Evolutionary conservation across 2,797 vertebrate genomes (phyloP), one percentile per base, ranked within the genome.

Genomic region (Oreonectes daqikongensis): DNA sequence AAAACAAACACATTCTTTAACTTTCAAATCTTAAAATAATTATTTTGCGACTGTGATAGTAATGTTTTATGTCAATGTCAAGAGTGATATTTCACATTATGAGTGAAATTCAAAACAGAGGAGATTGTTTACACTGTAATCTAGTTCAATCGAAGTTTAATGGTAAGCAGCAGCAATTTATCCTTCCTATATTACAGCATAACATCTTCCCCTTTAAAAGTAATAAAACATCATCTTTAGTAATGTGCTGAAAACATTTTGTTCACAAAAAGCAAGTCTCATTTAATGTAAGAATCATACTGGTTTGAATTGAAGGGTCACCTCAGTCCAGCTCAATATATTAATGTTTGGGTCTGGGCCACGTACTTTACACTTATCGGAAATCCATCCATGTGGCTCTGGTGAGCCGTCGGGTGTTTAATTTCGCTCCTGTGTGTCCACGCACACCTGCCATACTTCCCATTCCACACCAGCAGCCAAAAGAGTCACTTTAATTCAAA

Each of bases 311-410:
- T 75, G 0, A 69, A 85, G 77, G 74, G 38, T 60, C 80, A 86
- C 80, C 83, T 82, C 79, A 82, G 52, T 26, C 61, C 50, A 68
- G 78, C 81, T 89, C 84, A 82, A 85, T 87, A 78, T 42, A 86
- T 88, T 84, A 86, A 84, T 89, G 76, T 84, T 83, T 86, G 57
- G 77, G 78, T 87, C 79, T 87, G 70, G 67, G 77, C 70, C 78
- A 75, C 79, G 84, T 83, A 86, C 77, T 83, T 83, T 83, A 84
- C 82, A 84, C 75, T 40, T 89, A 92, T 90, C 88, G 90, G 87
- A 92, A 92, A 92, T 93, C 91, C 83, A 92, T 92, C 74, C 32
- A 72, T 64, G 65, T 63, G 78, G 75, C 78, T 81, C 79, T 68
- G 74, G 78, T 71, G 81, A 22, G 69, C 72, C 65, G 52, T 66